A percentile compares a stretch with the other conserved stretches of the same genome.
These are phyloP conservation scores for Criorhina ranunculi DNA, from an alignment of 2,888 invertebrate genomes.

Conservation along the genomic window DNA sequence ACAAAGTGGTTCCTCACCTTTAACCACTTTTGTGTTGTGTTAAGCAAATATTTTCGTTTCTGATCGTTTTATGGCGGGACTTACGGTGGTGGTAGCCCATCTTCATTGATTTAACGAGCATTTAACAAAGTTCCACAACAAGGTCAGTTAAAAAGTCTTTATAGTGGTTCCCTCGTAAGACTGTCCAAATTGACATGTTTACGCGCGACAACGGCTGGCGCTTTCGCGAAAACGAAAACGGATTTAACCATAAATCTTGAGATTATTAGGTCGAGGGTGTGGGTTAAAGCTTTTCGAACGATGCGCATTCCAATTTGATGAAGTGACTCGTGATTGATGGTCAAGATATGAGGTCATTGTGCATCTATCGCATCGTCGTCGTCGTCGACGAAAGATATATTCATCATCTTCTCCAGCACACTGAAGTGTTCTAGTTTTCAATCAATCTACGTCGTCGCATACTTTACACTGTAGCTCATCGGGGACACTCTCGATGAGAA, in stretches of 20 bases:
- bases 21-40: constrained; percentile 4
- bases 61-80: constrained; percentile 15
- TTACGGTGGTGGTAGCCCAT: constrained; percentile 18
- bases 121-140: constrained; percentile 53
- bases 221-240: constrained; percentile 49
- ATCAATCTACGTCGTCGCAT: constrained; percentile 71
- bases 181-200: constrained; percentile 70
- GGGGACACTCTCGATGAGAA: constrained; percentile 57
- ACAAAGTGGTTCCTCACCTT: constrained; percentile 57
- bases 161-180: constrained; percentile 47
- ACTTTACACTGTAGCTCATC: constrained; percentile 60
- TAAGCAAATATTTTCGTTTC: constrained; percentile 67
- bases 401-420: constrained; percentile 69
- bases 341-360: constrained; percentile 74
- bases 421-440: constrained; percentile 72
- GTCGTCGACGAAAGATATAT: constrained; percentile 58
- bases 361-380: constrained; percentile 46
- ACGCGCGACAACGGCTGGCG: constrained; percentile 57
- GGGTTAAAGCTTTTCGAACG: constrained; percentile 54
- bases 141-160: constrained; percentile 56
- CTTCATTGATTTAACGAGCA: constrained; percentile 63
- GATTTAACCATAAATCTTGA: constrained; percentile 60
- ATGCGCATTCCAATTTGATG: constrained; percentile 72
- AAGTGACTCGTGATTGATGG: constrained; percentile 75
- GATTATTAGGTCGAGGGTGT: constrained; percentile 64